These are phyloP conservation scores for Mus spicilegus DNA, from an alignment of 2,113 vertebrate species.

Conservation along the genomic window DNA sequence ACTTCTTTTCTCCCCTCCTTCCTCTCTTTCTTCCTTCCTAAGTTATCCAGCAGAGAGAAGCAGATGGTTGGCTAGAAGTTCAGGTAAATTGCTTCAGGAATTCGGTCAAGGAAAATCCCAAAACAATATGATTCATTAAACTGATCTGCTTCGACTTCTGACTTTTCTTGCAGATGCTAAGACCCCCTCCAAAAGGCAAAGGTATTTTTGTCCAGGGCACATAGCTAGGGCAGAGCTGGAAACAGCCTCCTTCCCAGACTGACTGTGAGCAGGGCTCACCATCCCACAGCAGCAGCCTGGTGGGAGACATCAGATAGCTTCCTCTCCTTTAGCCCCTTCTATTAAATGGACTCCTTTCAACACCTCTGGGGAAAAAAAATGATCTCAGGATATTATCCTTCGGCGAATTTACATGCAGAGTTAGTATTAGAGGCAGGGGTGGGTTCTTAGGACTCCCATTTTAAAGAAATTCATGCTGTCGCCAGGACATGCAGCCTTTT, in stretches of 20 bases:
- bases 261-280: not conserved
- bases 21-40: not conserved
- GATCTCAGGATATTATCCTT: slow-evolving; percentile 63
- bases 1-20: too few species aligned
- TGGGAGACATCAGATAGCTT: slow-evolving; percentile 6
- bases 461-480: slow-evolving; percentile 60
- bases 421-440: slow-evolving; percentile 58
- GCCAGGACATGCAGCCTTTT: slow-evolving; percentile 57
- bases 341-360: slow-evolving; percentile 61
- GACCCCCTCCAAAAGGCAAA: not conserved
- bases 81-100: slow-evolving; percentile 13
- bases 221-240: not conserved
- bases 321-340: slow-evolving; percentile 33
- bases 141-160: not conserved
- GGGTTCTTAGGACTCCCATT: slow-evolving; percentile 58
- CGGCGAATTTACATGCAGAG: slow-evolving; percentile 60
- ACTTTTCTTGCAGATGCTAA: slow-evolving; percentile 37
- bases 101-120: slow-evolving; percentile 11
- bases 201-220: not conserved
- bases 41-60: slow-evolving; percentile 10
- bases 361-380: slow-evolving; percentile 67
- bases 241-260: not conserved
- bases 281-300: not conserved
- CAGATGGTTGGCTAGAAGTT: not conserved
- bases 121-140: not conserved